Base-by-base conservation (phyloP, 2,888 invertebrate genomes). In the Bombyx huttoni region DNA sequence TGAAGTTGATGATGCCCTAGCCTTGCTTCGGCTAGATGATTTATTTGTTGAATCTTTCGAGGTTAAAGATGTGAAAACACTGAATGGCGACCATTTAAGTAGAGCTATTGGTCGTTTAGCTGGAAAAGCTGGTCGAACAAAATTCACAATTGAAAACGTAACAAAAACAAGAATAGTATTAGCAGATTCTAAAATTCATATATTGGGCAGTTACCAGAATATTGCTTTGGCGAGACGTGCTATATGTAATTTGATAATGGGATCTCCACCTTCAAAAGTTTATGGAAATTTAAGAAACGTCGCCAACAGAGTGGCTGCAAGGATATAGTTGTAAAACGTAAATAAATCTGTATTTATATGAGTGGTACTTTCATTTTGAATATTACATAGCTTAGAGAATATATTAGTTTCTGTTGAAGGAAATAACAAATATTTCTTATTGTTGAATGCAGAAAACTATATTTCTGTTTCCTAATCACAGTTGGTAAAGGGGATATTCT, bases 71-170 rank as follows among this genome's bases (percentile, higher is more conserved):
- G 98, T 99, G 0, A 98, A 98, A 80, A 96, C 96, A 1, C 80
- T 99, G 49, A 94, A 96, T 75, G 98, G 99, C 3, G 98, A 99
- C 76, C 98, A 99, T 77, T 90, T 98, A 63, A 94, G 97, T 13
- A 90, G 99, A 70, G 99, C 99, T 0, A 96, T 99, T 62, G 99
- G 98, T n/a, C 91, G 99, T 53, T 88, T 99, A 46, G 99, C 99
- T 1, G 99, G 99, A 0, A 98, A 99, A 88, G 96, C 97, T 24
- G 98, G 98, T 33, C 91, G 97, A 56, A 99, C 98, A 1, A 99
- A 98, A 78, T 98, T 96, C 73, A 98, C 98, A 0, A 99, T 99
- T 67, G 99, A 99, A 89, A 99, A 99, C 81, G 97, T 96, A 0
- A 99, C 99, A 0, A 98, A 98, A 89, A 99, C 99, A 0, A 92